Evolutionary conservation across 2,888 invertebrate species (phyloP).

Genomic region (Diaprepes abbreviatus): DNA sequence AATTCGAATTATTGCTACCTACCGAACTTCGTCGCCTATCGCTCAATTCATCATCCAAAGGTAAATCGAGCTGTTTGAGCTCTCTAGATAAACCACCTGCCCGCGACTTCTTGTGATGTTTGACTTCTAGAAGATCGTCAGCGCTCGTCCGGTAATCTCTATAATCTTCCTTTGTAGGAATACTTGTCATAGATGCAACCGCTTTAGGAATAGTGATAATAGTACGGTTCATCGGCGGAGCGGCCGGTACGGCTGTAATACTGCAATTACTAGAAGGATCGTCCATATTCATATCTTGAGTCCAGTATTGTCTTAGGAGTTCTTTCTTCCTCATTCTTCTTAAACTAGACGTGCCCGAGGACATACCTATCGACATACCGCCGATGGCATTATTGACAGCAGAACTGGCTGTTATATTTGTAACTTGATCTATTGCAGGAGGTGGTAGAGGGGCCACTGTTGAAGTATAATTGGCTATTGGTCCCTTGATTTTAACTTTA

Average conservation of each 20-base stretch:
- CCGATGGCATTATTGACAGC: conserved; percentile 55
- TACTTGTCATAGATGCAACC: conserved; percentile 89
- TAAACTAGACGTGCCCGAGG: conserved; percentile 76
- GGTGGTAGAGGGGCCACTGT: conserved; percentile 73
- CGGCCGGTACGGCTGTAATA: conserved; percentile 72
- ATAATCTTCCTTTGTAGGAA: conserved; percentile 89
- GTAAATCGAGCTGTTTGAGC: conserved; percentile 75
- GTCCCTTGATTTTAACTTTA: conserved; percentile 92
- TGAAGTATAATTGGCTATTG: conserved; percentile 82
- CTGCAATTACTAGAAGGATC: conserved; percentile 75
- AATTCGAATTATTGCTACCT: conserved; percentile 61
- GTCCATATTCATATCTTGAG: conserved; percentile 89
- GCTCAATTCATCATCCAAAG: conserved; percentile 71
- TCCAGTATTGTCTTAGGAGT: conserved; percentile 85
- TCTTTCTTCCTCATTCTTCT: conserved; percentile 93
- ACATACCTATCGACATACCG: conserved; percentile 25
- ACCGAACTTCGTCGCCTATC: conserved; percentile 68
- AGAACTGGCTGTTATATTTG: conserved; percentile 67
- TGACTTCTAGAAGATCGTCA: conserved; percentile 73
- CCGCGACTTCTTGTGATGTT: conserved; percentile 74
- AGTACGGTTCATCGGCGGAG: conserved; percentile 75
- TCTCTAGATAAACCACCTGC: conserved; percentile 73
- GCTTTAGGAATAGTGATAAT: conserved; percentile 90
- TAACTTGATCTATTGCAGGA: conserved; percentile 69
- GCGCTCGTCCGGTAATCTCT: conserved; percentile 70